Evolutionary conservation across 2,113 vertebrate species (phyloP).

Genomic region (Triplophysa siluroides): DNA sequence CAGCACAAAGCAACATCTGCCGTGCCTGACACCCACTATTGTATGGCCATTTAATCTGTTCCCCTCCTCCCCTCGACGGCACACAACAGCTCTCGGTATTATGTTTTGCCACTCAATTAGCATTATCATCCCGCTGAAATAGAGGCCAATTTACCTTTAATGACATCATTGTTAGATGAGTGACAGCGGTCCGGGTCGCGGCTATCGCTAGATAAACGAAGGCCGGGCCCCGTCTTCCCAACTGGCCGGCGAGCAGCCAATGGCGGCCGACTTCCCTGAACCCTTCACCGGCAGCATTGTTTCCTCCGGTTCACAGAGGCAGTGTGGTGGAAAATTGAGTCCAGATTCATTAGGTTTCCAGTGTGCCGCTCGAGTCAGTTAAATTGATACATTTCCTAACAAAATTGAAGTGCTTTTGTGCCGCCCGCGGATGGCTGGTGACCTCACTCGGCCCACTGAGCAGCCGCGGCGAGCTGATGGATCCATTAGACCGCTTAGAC

Average conservation of each 20-base stretch:
- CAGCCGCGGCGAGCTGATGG: conserved; percentile 98
- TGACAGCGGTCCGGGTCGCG: conserved; percentile 83
- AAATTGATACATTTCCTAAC: conserved; percentile 99
- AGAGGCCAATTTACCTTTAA: conserved; percentile 99
- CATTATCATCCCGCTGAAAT: conserved; percentile 99
- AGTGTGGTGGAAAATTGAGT: conserved; percentile 99
- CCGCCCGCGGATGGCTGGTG: conserved; percentile 98
- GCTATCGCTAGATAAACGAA: conserved; percentile 83
- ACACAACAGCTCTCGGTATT: conserved; percentile 98
- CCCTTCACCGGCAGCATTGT: conserved; percentile 94
- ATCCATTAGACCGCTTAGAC: conserved; percentile 98
- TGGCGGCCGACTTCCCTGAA: conserved; percentile 75
- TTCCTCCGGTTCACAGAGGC: conserved; percentile 96
- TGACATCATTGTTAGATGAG: conserved; percentile 99
- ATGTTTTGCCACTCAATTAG: conserved; percentile 99
- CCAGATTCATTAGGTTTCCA: conserved; percentile 99
- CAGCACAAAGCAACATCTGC: conserved; percentile 99
- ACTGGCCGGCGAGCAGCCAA: conserved; percentile 84
- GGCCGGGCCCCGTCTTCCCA: conserved; percentile 79
- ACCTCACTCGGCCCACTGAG: conserved; percentile 98
- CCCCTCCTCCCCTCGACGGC: conserved; percentile 92
- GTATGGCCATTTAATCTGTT: conserved; percentile 95
- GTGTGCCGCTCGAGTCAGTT: conserved; percentile 99
- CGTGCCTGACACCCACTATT: conserved; percentile 94
- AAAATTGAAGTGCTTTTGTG: conserved; percentile 99